These are phyloP conservation scores for Sminthurinus aureus DNA, from an alignment of 2,888 invertebrate species.

Conservation along the genomic window DNA sequence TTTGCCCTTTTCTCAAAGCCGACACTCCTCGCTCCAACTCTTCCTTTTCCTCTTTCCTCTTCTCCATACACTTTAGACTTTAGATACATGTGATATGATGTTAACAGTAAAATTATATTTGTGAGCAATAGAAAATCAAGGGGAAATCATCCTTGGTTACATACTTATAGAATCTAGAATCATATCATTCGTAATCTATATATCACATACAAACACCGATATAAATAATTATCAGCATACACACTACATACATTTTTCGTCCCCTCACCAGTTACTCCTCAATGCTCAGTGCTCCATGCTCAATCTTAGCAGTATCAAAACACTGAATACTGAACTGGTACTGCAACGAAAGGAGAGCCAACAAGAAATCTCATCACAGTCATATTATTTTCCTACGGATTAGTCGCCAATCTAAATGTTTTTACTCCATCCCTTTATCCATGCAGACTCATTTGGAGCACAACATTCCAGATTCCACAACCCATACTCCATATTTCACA, in stretches of 20 bases:
- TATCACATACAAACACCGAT: too few relatives aligned
- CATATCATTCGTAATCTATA: too few relatives aligned
- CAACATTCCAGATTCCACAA: too few relatives aligned
- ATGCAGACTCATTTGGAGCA: not conserved
- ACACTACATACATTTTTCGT: not conserved
- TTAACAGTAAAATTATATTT: too few relatives aligned
- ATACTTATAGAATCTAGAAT: not conserved
- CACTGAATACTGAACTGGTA: too few relatives aligned
- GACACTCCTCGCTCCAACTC: conserved; percentile 33
- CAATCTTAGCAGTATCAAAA: not conserved
- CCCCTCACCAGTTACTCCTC: not conserved
- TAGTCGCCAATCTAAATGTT: not conserved
- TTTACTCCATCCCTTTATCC: not conserved
- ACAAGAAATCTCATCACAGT: not conserved
- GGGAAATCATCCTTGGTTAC: not conserved
- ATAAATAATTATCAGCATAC: conserved; percentile 1
- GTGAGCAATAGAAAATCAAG: not conserved
- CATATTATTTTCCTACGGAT: not conserved
- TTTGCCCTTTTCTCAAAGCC: conserved; percentile 59
- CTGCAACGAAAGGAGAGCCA: too few relatives aligned
- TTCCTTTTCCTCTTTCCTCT: conserved; percentile 21
- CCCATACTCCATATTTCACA: too few relatives aligned
- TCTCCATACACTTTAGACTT: not conserved
- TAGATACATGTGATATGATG: not conserved
- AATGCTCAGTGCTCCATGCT: too few relatives aligned